Evolutionary conservation across 2,888 invertebrate genomes (phyloP).

Genomic region (Harpalus rufipes): DNA sequence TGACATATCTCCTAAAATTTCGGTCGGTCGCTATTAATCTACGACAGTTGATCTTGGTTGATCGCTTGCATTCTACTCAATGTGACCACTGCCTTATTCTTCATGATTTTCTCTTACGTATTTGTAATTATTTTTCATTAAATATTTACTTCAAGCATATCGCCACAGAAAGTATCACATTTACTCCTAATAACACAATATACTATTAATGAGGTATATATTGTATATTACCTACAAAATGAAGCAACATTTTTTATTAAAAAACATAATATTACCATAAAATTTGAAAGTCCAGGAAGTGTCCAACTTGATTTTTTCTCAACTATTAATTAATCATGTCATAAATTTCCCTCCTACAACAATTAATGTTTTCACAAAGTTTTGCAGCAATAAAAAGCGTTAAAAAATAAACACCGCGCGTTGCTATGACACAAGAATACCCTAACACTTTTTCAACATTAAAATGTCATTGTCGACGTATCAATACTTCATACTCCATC

Average conservation of each 20-base stretch:
- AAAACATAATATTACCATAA: not conserved
- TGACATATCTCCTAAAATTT: too few species aligned
- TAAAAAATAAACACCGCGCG: not conserved
- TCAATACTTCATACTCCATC: conserved; percentile 38
- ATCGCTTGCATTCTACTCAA: too few species aligned
- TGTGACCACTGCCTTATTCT: too few species aligned
- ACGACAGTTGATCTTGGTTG: too few species aligned
- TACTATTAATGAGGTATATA: not conserved
- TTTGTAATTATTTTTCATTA: too few species aligned
- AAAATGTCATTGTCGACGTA: conserved; percentile 31
- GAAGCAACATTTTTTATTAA: not conserved
- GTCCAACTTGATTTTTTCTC: not conserved
- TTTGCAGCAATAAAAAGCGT: not conserved
- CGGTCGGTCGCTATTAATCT: too few species aligned
- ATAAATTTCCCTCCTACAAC: not conserved
- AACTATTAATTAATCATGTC: not conserved
- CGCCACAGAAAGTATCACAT: too few species aligned
- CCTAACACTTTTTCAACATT: conserved; percentile 32
- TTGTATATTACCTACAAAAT: not conserved
- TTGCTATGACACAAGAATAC: conserved; percentile 5
- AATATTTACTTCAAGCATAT: too few species aligned
- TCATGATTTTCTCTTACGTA: too few species aligned
- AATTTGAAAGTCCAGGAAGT: not conserved
- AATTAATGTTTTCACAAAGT: conserved; percentile 11
- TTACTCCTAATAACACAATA: too few species aligned